A percentile compares a stretch with the other conserved stretches of the same genome.
Evolutionary conservation across 2,888 invertebrate species (phyloP).

Genomic region (Mantis religiosa): DNA sequence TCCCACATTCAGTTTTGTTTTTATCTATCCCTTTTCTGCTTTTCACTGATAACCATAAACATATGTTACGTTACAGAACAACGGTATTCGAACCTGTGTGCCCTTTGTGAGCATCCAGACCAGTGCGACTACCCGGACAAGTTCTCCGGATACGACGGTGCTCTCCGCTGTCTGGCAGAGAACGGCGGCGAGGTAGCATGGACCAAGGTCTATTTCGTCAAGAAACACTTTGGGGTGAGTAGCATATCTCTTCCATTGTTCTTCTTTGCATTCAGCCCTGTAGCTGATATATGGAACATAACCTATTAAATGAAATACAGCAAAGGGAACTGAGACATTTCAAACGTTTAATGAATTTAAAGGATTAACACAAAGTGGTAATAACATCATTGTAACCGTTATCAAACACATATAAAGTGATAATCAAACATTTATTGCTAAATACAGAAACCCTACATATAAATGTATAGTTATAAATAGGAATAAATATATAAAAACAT

Average conservation of each 20-base stretch:
- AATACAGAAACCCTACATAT: too few species aligned
- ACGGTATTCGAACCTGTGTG: slow-evolving; percentile 72
- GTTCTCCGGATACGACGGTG: slow-evolving; percentile 83
- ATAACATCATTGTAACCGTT: too few species aligned
- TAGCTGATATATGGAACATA: too few species aligned
- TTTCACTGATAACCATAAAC: background rate
- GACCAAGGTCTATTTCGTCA: slow-evolving; percentile 75
- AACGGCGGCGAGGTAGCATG: slow-evolving; percentile 83
- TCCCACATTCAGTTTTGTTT: background rate
- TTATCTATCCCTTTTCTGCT: background rate
- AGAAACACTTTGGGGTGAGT: slow-evolving; percentile 72
- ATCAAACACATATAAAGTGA: too few species aligned
- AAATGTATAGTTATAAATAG: too few species aligned
- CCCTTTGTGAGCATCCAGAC: slow-evolving; percentile 70
- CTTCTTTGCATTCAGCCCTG: background rate
- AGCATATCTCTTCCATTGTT: background rate
- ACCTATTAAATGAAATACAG: too few species aligned
- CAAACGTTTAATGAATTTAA: too few species aligned
- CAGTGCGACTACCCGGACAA: slow-evolving; percentile 77
- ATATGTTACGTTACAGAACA: slow-evolving; percentile 43
- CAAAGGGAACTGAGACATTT: too few species aligned
- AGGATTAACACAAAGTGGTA: too few species aligned
- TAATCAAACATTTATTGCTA: too few species aligned
- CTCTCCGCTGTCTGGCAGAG: slow-evolving; percentile 73
- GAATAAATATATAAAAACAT: too few species aligned